phyloP scores from a whole-genome alignment of 2,113 vertebrate species.

The Talpa occidentalis region DNA sequence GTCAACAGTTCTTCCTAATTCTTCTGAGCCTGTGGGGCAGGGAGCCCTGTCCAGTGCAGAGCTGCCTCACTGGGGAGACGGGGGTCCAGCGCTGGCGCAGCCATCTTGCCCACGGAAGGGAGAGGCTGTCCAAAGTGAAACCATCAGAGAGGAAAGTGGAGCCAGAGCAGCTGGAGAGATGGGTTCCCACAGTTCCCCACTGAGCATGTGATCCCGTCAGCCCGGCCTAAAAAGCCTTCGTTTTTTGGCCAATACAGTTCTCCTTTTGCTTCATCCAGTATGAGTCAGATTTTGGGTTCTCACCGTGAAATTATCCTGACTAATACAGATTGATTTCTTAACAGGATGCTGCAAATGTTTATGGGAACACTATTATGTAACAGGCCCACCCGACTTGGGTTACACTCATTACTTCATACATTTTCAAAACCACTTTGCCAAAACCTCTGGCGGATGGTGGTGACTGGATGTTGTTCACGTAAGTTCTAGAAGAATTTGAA shows the following conservation, averaged over 20 bases:
- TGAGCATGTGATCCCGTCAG: neutral
- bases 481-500: neutral
- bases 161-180: neutral
- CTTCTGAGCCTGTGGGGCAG: neutral
- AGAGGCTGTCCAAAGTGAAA: neutral
- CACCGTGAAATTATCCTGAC: neutral
- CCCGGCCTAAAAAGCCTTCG: neutral
- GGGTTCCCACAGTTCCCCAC: neutral
- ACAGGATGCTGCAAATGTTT: neutral
- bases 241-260: neutral
- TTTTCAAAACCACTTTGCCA: neutral
- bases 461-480: neutral
- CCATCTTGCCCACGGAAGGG: rapidly evolving
- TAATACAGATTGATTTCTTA: neutral
- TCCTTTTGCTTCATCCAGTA: neutral
- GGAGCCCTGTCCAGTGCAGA: no score
- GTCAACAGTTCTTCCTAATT: neutral
- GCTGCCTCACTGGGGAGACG: neutral
- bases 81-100: neutral
- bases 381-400: neutral
- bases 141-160: neutral
- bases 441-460: neutral
- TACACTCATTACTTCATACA: neutral
- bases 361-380: neutral
- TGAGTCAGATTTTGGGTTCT: slow-evolving; percentile 2